Evolutionary conservation across 2,113 vertebrate species (phyloP).

Genomic region (Menidia beryllina): DNA sequence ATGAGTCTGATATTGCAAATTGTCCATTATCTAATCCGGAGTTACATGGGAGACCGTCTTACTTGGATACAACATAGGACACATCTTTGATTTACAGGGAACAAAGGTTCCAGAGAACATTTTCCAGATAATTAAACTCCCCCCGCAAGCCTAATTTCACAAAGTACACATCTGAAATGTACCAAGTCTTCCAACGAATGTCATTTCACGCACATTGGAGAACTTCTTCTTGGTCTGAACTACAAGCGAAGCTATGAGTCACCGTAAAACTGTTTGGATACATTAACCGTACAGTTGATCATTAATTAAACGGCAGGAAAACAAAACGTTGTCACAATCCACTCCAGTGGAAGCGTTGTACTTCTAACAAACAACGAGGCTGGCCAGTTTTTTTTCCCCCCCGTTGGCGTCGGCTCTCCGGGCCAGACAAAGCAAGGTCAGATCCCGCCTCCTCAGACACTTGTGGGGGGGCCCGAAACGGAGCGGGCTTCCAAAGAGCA

Average conservation of each 20-base stretch:
- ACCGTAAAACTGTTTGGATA: background rate
- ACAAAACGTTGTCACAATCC: background rate
- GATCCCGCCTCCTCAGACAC: background rate
- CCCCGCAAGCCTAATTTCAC: background rate
- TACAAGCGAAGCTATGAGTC: background rate
- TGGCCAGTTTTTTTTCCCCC: background rate
- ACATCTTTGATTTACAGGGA: background rate
- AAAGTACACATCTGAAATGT: background rate
- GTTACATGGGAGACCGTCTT: background rate
- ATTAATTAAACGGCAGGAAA: background rate
- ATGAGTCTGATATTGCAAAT: background rate
- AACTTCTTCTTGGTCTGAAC: background rate
- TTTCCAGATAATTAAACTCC: background rate
- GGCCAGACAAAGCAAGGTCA: constrained; percentile 41
- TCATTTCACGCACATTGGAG: background rate
- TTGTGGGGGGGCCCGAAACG: constrained; percentile 2
- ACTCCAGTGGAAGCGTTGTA: background rate
- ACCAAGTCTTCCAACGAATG: background rate
- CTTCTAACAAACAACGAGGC: constrained; percentile 15
- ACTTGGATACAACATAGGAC: background rate
- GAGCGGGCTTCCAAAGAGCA: constrained; percentile 16
- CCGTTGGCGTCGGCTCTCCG: background rate
- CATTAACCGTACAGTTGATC: constrained; percentile 5
- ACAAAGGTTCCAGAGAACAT: background rate
- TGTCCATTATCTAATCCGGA: background rate